Conservation (phyloP, 2,888 invertebrate genomes). For the Stenurella melanura region DNA sequence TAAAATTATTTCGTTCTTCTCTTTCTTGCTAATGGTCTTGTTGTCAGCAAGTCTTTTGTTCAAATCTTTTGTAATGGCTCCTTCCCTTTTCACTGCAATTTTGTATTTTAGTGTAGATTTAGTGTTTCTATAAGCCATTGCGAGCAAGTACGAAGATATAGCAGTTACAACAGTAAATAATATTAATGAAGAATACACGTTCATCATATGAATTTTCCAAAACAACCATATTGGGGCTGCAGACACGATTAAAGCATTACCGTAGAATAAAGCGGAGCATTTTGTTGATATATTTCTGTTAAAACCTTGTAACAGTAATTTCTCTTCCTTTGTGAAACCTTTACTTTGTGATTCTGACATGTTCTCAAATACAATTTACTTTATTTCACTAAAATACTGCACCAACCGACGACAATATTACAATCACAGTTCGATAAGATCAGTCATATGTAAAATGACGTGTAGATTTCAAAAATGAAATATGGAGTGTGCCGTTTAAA, state of each 20-base stretch:
- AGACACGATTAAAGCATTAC: conserved; percentile 98
- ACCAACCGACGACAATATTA: background rate
- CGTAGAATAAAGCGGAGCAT: conserved; percentile 97
- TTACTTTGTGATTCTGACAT: conserved; percentile 74
- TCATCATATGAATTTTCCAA: conserved; percentile 98
- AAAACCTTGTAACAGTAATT: conserved; percentile 96
- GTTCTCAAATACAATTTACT: conserved; percentile 42
- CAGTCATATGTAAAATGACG: too few species aligned
- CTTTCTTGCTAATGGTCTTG: conserved; percentile 98
- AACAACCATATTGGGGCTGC: conserved; percentile 99
- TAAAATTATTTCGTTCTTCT: conserved; percentile 98
- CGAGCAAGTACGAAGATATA: conserved; percentile 93
- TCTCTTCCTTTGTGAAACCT: conserved; percentile 97
- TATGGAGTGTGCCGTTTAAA: too few species aligned
- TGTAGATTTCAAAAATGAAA: too few species aligned
- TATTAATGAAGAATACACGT: conserved; percentile 89
- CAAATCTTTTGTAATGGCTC: conserved; percentile 92
- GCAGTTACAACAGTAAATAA: conserved; percentile 91
- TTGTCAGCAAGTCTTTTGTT: conserved; percentile 90
- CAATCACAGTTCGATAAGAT: too few species aligned
- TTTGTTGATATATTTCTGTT: conserved; percentile 99
- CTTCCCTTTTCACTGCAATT: conserved; percentile 92
- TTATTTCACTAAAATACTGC: conserved; percentile 5
- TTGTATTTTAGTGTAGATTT: conserved; percentile 99
- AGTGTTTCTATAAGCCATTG: conserved; percentile 97